Evolutionary conservation across 2,113 vertebrate genomes (phyloP), one percentile per base, ranked within the genome.

Genomic region (Chloebia gouldiae): DNA sequence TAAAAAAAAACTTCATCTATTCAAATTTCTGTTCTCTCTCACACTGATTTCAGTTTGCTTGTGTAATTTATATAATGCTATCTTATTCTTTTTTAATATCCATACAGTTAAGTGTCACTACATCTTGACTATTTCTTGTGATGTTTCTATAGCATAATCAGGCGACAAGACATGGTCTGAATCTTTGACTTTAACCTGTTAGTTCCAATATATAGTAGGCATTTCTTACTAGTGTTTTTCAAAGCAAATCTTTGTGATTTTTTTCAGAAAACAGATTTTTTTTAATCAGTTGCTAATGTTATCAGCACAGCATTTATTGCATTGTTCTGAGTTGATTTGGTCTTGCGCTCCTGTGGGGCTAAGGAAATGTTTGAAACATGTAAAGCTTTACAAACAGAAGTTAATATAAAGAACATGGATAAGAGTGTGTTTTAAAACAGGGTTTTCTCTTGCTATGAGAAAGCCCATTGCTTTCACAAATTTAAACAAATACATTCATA

Each of bases 221-320:
- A 57, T 88, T 51, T 84, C 57, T 45, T 53, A 8, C 3, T 4
- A 66, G 5, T 69, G 14, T 80, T 69, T 88, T 71, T 51, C 53
- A 64, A 81, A 61, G 20, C 25, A 16, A 69, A 33, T 14, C 16
- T 60, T 66, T 5, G 13, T 75, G 60, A 57, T 44, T 76, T 75
- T 88, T 88, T 94, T 91, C 71, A 63, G 61, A 82, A 95, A 91
- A 79, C 45, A 72, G 39, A 42, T 92, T 40, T 8, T 66, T 91
- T 81, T 65, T 10, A 87, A 72, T 87, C 83, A 85, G 53, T 77
- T 45, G 4, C 27, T 76, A 42, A 27, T 81, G 30, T 57, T 87
- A 66, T 77, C 66, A 81, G 50, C 40, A 64, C 42, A 81, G 53
- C 28, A 66, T 72, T 86, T 93, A 35, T 25, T 2, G 1, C 17